These are phyloP conservation scores for Cremastinae sp. DNA, from an alignment of 2,888 invertebrate species.

Conservation along the genomic window DNA sequence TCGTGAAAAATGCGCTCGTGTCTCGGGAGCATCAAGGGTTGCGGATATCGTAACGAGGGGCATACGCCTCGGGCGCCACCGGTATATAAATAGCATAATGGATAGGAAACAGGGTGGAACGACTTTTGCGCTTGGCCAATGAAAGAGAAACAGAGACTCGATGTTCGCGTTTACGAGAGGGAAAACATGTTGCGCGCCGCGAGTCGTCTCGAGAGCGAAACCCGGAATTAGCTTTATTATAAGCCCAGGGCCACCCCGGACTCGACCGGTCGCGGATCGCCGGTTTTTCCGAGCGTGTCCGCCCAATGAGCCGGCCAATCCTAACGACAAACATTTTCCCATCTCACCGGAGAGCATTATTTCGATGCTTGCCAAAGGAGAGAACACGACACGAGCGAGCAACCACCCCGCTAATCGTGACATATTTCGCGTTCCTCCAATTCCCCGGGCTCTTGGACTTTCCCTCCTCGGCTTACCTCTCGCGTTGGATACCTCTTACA, in stretches of 20 bases:
- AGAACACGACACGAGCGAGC: neutral
- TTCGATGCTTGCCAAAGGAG: constrained; percentile 42
- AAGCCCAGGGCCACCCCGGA: constrained; percentile 76
- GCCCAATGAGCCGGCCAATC: constrained; percentile 74
- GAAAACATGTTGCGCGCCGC: constrained; percentile 79
- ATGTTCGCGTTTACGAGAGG: constrained; percentile 71
- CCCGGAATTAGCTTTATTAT: constrained; percentile 80
- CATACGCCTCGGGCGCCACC: constrained; percentile 63
- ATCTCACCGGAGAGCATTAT: constrained; percentile 65
- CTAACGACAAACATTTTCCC: constrained; percentile 76
- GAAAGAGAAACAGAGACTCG: constrained; percentile 57
- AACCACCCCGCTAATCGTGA: constrained; percentile 53
- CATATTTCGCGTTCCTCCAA: constrained; percentile 51
- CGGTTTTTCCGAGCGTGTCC: constrained; percentile 35
- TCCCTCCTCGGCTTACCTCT: constrained; percentile 11
- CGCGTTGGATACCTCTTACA: constrained; percentile 35
- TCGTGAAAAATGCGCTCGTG: neutral
- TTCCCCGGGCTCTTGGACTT: constrained; percentile 48
- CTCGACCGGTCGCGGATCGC: constrained; percentile 40
- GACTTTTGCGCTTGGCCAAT: constrained; percentile 54
- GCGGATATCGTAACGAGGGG: constrained; percentile 77
- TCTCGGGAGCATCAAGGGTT: constrained; percentile 52
- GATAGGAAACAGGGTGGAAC: constrained; percentile 61
- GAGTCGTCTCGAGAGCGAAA: constrained; percentile 77
- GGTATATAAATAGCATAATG: constrained; percentile 62